phyloP scores from a whole-genome alignment of 2,797 vertebrate species.

The Muscicapa striata region DNA sequence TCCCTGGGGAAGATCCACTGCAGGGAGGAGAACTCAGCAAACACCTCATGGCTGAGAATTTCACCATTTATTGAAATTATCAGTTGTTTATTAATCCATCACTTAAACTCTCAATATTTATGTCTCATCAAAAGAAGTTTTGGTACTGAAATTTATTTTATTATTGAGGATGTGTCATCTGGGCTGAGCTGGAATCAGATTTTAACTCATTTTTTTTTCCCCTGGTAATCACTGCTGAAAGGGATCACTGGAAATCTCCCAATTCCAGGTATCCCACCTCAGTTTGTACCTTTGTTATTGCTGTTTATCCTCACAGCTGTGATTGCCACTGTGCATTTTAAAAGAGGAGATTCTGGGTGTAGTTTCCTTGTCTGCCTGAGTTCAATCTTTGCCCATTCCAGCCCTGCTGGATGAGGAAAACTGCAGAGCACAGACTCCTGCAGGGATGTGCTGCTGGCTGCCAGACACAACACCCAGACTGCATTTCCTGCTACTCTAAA shows the following conservation, averaged over 20 bases:
- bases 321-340: background rate
- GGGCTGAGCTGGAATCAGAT: background rate
- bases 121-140: background rate
- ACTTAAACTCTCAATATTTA: background rate
- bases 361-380: background rate
- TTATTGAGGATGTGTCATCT: no score
- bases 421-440: background rate
- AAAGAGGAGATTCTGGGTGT: background rate
- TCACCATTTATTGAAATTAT: background rate
- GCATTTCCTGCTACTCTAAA: background rate
- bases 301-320: background rate
- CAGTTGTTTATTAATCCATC: accelerated
- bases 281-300: background rate
- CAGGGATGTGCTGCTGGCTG: background rate
- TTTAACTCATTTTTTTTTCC: background rate
- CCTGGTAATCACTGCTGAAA: background rate
- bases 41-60: background rate
- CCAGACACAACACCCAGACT: background rate
- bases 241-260: background rate
- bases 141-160: background rate
- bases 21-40: background rate
- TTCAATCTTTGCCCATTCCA: background rate
- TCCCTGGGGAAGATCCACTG: background rate
- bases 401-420: background rate
- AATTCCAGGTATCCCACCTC: background rate